Conservation (phyloP, 2,797 vertebrate species). For the Sternotherus odoratus region DNA sequence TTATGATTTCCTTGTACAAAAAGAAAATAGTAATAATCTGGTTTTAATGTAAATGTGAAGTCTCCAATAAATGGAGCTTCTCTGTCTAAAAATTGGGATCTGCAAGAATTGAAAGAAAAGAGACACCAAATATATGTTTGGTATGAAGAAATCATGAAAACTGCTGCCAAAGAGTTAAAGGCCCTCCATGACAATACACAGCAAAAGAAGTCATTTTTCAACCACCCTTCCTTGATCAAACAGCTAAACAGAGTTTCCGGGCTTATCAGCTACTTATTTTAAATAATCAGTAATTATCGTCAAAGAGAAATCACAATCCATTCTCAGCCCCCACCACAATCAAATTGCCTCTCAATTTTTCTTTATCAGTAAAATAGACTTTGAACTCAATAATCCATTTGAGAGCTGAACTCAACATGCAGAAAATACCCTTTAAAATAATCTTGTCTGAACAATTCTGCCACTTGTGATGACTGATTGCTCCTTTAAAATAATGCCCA, state of each 20-base stretch:
- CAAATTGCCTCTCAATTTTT: neutral
- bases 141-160: neutral
- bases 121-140: rapidly evolving
- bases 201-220: neutral
- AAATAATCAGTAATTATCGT: neutral
- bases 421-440: neutral
- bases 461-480: neutral
- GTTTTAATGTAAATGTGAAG: neutral
- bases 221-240: neutral
- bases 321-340: rapidly evolving
- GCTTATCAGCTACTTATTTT: rapidly evolving
- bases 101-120: neutral
- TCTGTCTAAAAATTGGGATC: neutral
- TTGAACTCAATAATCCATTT: neutral
- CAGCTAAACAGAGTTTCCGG: neutral
- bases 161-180: rapidly evolving
- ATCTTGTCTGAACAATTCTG: neutral
- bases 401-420: neutral
- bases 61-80: neutral
- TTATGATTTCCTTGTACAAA: neutral
- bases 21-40: neutral
- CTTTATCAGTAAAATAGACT: neutral
- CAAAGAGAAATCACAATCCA: neutral
- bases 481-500: neutral
- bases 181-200: rapidly evolving